phyloP scores from a whole-genome alignment of 1,140 invertebrate species.

The Aphis gossypii region DNA sequence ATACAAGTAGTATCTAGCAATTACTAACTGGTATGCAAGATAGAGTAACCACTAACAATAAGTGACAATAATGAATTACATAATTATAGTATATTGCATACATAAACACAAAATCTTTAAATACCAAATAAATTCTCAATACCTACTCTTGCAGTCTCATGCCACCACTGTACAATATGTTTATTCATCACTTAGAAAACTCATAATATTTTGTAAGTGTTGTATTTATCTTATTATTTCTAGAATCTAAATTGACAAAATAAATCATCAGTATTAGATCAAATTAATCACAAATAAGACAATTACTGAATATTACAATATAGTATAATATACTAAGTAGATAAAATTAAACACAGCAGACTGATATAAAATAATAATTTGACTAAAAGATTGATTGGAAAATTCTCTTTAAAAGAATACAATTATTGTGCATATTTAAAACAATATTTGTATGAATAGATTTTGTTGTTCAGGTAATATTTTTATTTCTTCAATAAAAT shows the following conservation, averaged over 20 bases:
- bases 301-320: neutral
- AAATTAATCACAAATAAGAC: neutral
- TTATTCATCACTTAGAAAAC: no score
- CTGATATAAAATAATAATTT: neutral
- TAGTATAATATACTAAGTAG: neutral
- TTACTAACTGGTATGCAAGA: neutral
- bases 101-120: neutral
- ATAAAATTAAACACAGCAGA: neutral
- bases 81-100: neutral
- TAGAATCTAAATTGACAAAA: neutral
- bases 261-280: neutral
- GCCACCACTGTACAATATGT: neutral
- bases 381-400: neutral
- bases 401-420: neutral
- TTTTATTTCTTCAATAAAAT: conserved; percentile 41
- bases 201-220: neutral
- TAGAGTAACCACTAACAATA: neutral
- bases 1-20: neutral
- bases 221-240: neutral
- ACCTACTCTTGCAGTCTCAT: neutral
- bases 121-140: neutral
- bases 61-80: neutral
- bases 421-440: neutral
- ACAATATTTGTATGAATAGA: neutral
- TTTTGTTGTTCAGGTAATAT: neutral